Evolutionary conservation across 2,888 invertebrate genomes (phyloP).

Genomic region (Hyposoter dolosus): DNA sequence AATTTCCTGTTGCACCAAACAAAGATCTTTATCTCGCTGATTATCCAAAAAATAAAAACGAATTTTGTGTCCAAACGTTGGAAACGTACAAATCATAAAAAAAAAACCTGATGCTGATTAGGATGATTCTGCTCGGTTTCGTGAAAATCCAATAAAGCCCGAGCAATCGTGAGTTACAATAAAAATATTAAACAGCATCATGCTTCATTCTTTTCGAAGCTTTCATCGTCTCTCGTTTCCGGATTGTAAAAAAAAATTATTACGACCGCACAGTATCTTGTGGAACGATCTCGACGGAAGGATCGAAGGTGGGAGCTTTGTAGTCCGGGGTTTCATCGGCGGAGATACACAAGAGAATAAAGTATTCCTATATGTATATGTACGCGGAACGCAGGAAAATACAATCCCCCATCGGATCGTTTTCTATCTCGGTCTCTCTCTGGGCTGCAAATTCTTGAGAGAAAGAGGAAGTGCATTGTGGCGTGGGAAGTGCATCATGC

Average conservation of each 20-base stretch:
- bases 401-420: constrained; percentile 60
- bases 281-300: constrained; percentile 50
- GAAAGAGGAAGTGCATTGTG: constrained; percentile 67
- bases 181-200: background rate
- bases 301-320: constrained; percentile 53
- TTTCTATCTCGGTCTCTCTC: constrained; percentile 36
- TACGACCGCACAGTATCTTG: constrained; percentile 35
- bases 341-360: constrained; percentile 46
- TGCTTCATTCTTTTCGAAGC: constrained; percentile 15
- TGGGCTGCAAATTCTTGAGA: constrained; percentile 57
- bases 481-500: constrained; percentile 67
- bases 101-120: background rate
- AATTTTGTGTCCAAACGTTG: background rate
- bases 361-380: constrained; percentile 38
- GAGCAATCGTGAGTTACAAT: background rate
- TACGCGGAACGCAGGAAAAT: constrained; percentile 64
- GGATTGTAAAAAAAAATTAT: constrained; percentile 34
- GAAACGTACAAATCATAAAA: background rate
- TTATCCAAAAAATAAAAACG: no score
- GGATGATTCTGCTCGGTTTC: background rate
- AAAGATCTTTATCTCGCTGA: background rate
- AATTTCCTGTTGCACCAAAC: background rate
- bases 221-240: constrained; percentile 19
- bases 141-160: background rate
- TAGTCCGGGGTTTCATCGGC: constrained; percentile 55